A percentile compares a stretch with the other conserved stretches of the same genome.
These are phyloP conservation scores for Rhaphigaster nebulosa DNA, from an alignment of 2,888 invertebrate species.

Conservation along the genomic window DNA sequence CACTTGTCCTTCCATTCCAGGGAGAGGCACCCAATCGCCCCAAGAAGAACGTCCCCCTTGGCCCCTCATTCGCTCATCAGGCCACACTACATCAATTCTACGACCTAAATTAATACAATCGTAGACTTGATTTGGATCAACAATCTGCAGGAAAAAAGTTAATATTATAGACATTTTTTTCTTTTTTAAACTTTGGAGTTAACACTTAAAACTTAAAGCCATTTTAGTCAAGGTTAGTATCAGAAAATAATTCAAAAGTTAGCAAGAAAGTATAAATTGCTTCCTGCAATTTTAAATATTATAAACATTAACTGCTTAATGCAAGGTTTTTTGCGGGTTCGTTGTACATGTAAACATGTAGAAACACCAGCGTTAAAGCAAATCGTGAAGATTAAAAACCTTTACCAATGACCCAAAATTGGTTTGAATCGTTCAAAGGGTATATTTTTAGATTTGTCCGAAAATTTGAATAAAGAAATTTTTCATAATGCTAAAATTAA, in stretches of 20 bases:
- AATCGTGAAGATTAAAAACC: no score
- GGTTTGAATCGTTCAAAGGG: no score
- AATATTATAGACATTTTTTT: not conserved
- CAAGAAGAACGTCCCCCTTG: slow-evolving; percentile 90
- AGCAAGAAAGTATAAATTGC: not conserved
- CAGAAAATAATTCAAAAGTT: not conserved
- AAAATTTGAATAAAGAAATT: no score
- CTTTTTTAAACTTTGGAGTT: not conserved
- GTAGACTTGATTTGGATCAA: slow-evolving; percentile 82
- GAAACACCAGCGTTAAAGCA: no score
- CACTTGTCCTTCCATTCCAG: slow-evolving; percentile 92
- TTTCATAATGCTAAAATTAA: no score
- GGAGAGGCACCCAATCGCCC: slow-evolving; percentile 90
- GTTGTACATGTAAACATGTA: no score
- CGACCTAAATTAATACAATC: slow-evolving; percentile 92
- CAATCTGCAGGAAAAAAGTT: slow-evolving; percentile 67
- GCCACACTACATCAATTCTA: slow-evolving; percentile 96
- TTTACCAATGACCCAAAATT: no score
- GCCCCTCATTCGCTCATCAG: slow-evolving; percentile 88
- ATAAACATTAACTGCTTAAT: no score
- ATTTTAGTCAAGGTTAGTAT: not conserved
- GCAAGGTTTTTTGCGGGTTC: no score
- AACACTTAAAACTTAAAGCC: not conserved
- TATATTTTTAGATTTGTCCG: no score
- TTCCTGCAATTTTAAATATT: no score